Evolutionary conservation across 1,140 invertebrate species (phyloP), one percentile per base, ranked within the genome.

Genomic region (Papilio glaucus): DNA sequence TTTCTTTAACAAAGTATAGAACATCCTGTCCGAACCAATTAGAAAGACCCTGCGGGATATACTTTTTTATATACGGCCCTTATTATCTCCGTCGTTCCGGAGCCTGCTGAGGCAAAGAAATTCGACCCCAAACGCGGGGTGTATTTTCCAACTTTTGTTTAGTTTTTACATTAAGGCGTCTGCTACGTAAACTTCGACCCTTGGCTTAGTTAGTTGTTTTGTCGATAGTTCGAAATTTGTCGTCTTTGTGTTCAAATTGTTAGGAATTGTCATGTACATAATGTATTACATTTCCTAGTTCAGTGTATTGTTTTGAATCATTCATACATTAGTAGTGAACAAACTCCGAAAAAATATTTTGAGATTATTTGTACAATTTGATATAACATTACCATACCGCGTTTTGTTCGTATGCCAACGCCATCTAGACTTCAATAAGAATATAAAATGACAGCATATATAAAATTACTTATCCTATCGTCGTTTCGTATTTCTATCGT

Each of bases 141-240:
- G 49, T 57, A 24, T 57, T 57, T 18, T 24, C 49, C 21, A 57
- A 57, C 49, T 57, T 57, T 57, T 57, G 49, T 57, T 57, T 57
- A 57, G 49, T 57, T 57, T 57, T 57, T 57, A 57, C 49, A 57
- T 57, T 57, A 57, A 26, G 21, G 49, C 49, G 49, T 57, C 49
- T 57, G 49, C 49, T 57, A 24, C 49, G 49, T 57, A 57, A 57
- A 24, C 49, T 57, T 9, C 9, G 49, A 57, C 49, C 49, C 49
- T 57, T 26, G 21, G 21, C 49, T 57, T 57, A 57, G 49, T 57
- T 57, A 57, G 49, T 57, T 57, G 49, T 57, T 57, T 57, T 57
- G 18, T 57, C 21, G 49, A 57, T 57, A 57, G 21, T 57, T 57
- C 49, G 49, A 8, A 24, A 57, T 57, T 57, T 57, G 49, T 45